Conservation (phyloP, 2,888 invertebrate genomes). For the Nephrotoma appendiculata region DNA sequence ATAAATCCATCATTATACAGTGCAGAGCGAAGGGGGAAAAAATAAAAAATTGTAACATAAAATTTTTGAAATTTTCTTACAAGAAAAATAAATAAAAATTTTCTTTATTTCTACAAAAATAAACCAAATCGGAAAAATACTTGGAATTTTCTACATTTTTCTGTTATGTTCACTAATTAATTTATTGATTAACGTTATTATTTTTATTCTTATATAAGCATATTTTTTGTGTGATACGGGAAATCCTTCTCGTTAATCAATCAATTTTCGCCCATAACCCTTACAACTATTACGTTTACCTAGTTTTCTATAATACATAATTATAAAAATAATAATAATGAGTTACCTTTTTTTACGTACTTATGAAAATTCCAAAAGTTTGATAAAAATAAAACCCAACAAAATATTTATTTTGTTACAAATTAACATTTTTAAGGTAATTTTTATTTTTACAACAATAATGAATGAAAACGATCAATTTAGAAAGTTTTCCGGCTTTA, state of each 20-base stretch:
- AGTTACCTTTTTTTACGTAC: background rate
- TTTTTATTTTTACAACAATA: background rate
- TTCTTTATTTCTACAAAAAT: background rate
- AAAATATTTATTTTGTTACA: background rate
- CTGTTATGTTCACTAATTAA: background rate
- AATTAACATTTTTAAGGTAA: background rate
- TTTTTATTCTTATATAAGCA: background rate
- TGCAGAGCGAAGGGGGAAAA: background rate
- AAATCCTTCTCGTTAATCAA: background rate
- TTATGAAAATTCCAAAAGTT: background rate
- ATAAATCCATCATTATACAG: background rate
- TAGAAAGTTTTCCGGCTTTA: background rate
- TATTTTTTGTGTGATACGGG: background rate
- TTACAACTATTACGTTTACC: background rate
- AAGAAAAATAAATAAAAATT: background rate
- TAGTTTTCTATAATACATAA: too few species aligned
- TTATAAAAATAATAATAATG: background rate
- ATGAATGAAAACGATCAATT: background rate
- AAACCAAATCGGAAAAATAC: background rate
- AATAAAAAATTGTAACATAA: background rate
- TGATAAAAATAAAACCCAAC: background rate
- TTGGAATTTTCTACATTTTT: background rate
- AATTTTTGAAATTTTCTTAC: background rate
- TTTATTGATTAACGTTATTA: background rate
- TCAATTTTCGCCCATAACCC: background rate